These are phyloP conservation scores for Lytechinus variegatus DNA, from an alignment of 35 echinoderm and acorn worm species.

Conservation along the genomic window DNA sequence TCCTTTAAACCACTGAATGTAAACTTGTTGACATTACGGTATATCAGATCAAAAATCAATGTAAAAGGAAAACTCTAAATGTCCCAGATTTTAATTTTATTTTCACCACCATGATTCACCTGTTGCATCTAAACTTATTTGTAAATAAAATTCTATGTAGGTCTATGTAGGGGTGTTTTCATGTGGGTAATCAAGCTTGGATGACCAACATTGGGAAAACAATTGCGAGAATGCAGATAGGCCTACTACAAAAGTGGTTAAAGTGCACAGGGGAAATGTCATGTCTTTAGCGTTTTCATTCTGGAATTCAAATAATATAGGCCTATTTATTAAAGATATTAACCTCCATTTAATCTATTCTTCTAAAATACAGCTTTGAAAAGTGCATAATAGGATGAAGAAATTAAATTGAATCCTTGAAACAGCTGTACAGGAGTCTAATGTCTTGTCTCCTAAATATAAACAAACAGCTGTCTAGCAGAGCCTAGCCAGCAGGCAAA, in stretches of 20 bases:
- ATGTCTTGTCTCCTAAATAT: constrained; percentile 9
- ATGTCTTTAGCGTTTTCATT: not conserved
- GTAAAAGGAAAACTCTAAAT: not conserved
- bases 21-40: not conserved
- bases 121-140: not conserved
- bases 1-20: not conserved
- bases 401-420: not conserved
- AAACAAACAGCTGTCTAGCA: not conserved
- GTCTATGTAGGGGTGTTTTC: not conserved
- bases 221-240: not conserved
- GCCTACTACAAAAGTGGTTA: not conserved
- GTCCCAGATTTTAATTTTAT: not conserved
- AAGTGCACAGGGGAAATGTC: not conserved
- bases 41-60: not conserved
- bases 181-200: not conserved
- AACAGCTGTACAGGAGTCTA: not conserved
- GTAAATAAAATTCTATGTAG: not conserved
- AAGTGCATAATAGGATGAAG: not conserved
- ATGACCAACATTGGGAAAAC: not conserved
- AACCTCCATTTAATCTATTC: not conserved
- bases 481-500: not conserved
- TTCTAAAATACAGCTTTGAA: not conserved
- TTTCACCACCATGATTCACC: not conserved
- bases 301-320: not conserved
- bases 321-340: not conserved